phyloP scores from a whole-genome alignment of 2,888 invertebrate genomes.

The Bellardia pandia region DNA sequence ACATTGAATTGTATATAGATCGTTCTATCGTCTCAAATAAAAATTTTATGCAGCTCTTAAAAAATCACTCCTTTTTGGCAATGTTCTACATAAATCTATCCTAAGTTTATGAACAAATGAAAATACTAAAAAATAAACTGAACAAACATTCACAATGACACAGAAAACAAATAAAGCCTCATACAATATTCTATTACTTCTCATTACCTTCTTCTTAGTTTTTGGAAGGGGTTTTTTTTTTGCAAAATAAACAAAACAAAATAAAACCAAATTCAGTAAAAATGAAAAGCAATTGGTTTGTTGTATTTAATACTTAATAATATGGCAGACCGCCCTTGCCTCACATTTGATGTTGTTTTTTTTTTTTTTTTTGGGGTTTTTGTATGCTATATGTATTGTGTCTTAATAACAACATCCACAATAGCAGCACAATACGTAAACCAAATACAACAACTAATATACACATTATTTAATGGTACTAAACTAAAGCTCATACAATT shows the following conservation, averaged over 20 bases:
- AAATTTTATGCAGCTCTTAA: too few species aligned
- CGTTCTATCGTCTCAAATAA: too few species aligned
- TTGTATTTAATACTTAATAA: constrained; percentile 66
- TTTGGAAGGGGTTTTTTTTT: background rate
- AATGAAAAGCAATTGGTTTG: constrained; percentile 48
- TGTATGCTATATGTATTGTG: background rate
- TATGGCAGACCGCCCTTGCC: constrained; percentile 45
- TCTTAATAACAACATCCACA: constrained; percentile 69
- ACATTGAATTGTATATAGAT: too few species aligned
- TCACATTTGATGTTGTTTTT: constrained; percentile 40
- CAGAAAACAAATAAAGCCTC: background rate
- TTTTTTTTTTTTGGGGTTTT: background rate
- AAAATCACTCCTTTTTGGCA: too few species aligned
- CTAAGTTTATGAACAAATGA: background rate
- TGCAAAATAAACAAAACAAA: background rate
- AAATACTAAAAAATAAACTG: background rate
- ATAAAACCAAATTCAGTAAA: background rate
- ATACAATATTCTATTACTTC: constrained; percentile 8
- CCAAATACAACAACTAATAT: constrained; percentile 62
- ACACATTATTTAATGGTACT: constrained; percentile 72
- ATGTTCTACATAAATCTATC: too few species aligned
- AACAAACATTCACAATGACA: background rate
- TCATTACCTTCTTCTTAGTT: constrained; percentile 22
- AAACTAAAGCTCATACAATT: constrained; percentile 76
- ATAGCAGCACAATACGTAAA: constrained; percentile 42